Evolutionary conservation across 1,140 invertebrate genomes (phyloP), one percentile per base, ranked within the genome.

Genomic region (Anthonomus grandis): DNA sequence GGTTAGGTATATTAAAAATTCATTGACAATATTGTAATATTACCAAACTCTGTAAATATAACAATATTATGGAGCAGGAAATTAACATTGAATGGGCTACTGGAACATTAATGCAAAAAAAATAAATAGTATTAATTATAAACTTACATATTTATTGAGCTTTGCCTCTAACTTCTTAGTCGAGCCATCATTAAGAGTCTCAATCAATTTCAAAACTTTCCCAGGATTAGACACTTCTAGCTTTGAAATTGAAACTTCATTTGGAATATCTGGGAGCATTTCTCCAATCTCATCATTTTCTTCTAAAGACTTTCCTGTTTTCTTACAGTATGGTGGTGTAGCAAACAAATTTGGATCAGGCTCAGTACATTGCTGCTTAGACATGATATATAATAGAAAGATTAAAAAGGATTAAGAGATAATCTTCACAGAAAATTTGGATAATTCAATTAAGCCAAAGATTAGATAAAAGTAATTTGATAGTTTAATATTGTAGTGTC

Each of bases 141-240:
- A 22, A 72, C 74, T 71, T 71, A 80, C 78, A 64, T 79, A 79
- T 41, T 50, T 59, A 64, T 80, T 80, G 34, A 79, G 70, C 74
- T 75, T 78, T 12, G 67, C 70, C 70, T 79, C 76, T 17, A 79
- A 59, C n/a, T 67, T 64, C 41, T 69, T 66, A 55, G 73, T 75
- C 19, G 60, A 68, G 24, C 73, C 71, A 42, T 78, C 74, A 21
- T 65, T 72, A 12, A 80, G 64, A 56, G 64, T 74, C 69, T 77
- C 75, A 4, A 76, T 68, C 31, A 80, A 65, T 56, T 75, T 70
- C 45, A 80, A 65, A 52, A 79, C 74, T 70, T 76, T 77, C 5
- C 74, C 75, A 9, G 78, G 78, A 66, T 79, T 76, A 46, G 60
- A 64, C 18, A 66, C 62, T 50, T 60, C 61, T 25, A 63, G 42